Base-by-base conservation (phyloP, 2,888 invertebrate species). In the Galeruca laticollis region DNA sequence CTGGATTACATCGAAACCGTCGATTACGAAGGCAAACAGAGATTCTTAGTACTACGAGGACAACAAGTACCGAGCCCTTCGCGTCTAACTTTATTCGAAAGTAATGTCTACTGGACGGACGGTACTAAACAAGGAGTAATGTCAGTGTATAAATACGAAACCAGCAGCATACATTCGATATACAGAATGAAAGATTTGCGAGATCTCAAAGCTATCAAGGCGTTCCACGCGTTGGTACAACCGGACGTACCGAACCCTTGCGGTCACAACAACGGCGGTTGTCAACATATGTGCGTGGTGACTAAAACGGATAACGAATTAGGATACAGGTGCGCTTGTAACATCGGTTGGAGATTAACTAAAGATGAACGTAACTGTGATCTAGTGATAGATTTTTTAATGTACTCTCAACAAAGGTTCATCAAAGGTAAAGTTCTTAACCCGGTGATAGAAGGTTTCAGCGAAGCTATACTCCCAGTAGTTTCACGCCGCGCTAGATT, bases 1-100 rank as follows among this genome's bases (percentile, higher is more conserved):
- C 86, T 98, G 64, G 98, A 99, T 86, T 96, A 98, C 83, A 96
- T 99, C 74, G 98, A 98, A 82, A 95, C 97, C 0, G 95, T 97
- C 0, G 96, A 98, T 84, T 99, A 99, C 84, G 91, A 95, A 62
- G 98, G 98, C 0, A 89, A 90, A 71, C 90, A 93, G 76, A 88
- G 97, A 73, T 92, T 93, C 72, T 89, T 94, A 83, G 92, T 96
- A 0, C 86, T 96, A 2, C 86, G 95, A 69, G 95, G 96, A 2
- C 92, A 93, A 72, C 91, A 93, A 73, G 95, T 96, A 0, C 97
- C 97, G 2, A 93, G 93, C 61, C 96, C 97, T 0, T 92, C 94
- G 0, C 88, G 95, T 11, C 84, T 97, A 40, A 92, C 96, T 0
- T 85, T 96, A 0, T 96, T 96, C 82, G 96, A 96, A 84, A 94